Evolutionary conservation across 2,888 invertebrate genomes (phyloP).

Genomic region (Drosophila sordidula): DNA sequence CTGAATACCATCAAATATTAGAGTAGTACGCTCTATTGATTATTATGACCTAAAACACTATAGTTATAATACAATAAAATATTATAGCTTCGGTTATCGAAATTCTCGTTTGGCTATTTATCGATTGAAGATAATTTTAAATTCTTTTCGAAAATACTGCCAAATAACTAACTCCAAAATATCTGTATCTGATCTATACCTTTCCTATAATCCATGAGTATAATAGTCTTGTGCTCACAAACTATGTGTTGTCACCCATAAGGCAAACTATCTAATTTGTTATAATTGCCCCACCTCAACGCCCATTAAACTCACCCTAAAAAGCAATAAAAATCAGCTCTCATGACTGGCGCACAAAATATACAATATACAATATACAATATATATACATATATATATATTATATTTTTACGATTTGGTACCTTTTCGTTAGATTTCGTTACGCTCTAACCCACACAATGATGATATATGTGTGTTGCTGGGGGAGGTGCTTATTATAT

Average conservation of each 20-base stretch:
- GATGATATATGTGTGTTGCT: constrained; percentile 17
- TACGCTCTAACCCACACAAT: constrained; percentile 32
- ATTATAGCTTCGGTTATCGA: too few relatives aligned
- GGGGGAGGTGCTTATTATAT: background rate
- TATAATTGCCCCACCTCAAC: constrained; percentile 6
- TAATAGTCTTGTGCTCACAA: background rate
- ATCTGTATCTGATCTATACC: background rate
- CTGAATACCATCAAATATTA: too few relatives aligned
- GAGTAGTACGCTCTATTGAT: too few relatives aligned
- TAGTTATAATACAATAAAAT: too few relatives aligned
- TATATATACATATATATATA: background rate
- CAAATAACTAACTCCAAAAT: too few relatives aligned
- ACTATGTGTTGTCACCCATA: background rate
- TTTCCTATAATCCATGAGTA: background rate
- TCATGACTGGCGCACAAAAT: constrained; percentile 5
- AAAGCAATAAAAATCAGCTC: constrained; percentile 15
- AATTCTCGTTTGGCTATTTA: too few relatives aligned
- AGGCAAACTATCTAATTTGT: constrained; percentile 7
- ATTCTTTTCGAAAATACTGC: too few relatives aligned
- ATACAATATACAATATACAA: background rate
- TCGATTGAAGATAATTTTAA: too few relatives aligned
- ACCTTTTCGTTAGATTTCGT: constrained; percentile 18
- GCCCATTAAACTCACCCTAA: background rate
- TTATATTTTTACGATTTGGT: constrained; percentile 11
- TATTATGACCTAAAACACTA: too few relatives aligned